Conservation (phyloP, 2,797 vertebrate species). For the Pipistrellus kuhlii region DNA sequence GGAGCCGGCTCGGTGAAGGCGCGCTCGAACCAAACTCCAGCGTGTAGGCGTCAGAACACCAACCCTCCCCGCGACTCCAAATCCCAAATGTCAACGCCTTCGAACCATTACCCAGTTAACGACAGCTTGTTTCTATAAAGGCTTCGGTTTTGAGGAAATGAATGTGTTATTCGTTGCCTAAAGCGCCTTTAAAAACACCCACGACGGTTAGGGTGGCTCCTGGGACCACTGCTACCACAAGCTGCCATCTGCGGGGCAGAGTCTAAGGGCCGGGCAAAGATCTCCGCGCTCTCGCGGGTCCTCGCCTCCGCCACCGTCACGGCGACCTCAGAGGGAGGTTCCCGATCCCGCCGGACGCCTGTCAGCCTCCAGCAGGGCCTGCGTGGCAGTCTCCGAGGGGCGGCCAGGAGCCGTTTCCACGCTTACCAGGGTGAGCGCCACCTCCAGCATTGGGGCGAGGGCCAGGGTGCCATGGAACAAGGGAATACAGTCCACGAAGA, state of each 20-base stretch:
- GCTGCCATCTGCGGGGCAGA: not conserved
- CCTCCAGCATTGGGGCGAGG: conserved; percentile 97
- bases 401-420: not conserved
- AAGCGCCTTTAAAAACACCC: not conserved
- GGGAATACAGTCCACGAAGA: conserved; percentile 97
- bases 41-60: not conserved
- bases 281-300: not conserved
- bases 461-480: conserved; percentile 97
- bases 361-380: not conserved
- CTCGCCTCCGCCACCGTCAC: not conserved
- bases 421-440: conserved; percentile 96
- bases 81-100: not conserved
- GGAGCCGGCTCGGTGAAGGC: not conserved
- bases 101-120: not conserved
- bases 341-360: not conserved
- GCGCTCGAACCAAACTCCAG: not conserved
- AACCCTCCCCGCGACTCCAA: not conserved
- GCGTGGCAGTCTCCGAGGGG: not conserved
- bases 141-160: not conserved
- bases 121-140: not conserved
- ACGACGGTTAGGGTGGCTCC: not conserved
- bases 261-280: not conserved
- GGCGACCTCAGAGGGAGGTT: not conserved
- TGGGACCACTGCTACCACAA: not conserved
- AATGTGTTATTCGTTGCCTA: not conserved